Evolutionary conservation across 2,888 invertebrate species (phyloP), one percentile per base, ranked within the genome.

Genomic region (Fissipunctia ypsillon): DNA sequence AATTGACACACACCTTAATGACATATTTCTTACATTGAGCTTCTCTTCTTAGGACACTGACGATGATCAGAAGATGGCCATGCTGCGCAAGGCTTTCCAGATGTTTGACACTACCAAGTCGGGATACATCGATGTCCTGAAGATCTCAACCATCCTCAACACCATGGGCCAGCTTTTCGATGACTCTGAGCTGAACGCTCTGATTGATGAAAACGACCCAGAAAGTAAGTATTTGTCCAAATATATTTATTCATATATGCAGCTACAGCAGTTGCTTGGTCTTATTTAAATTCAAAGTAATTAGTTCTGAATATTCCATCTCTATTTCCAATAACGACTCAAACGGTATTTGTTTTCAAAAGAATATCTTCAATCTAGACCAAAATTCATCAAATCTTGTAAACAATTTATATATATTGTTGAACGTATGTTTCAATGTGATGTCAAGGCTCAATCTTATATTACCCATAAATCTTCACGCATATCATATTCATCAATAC

Each of bases 141-240:
- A 99, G 94, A 98, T 99, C 92, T 98, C 98, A 84, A 99, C 98
- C 88, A 99, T 99, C 90, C 96, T 99, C 82, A 99, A 99, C 94
- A 99, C 99, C 73, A 98, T 99, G 98, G 99, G 99, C 56, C 99
- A 99, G 93, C 97, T 99, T 80, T 99, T 99, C 93, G 99, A 99
- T 92, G 99, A 99, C 91, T 97, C 97, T 64, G 99, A 99, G 93
- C 96, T 99, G 69, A 98, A 98, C 90, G 97, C 98, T 69, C 97
- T 99, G 85, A 99, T 99, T 89, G 97, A 97, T 89, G 98, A 99
- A 91, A 98, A 99, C 91, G 99, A 99, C 96, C 98, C 98, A 63
- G 99, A 99, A 91, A 97, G 98, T 97, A 88, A 90, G 90, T 87
- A 65, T 60, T 52, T 25, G 12, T 59, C 25, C 35, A 31, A 16